Evolutionary conservation across 2,113 vertebrate genomes (phyloP).

Genomic region (Nesoenas mayeri): DNA sequence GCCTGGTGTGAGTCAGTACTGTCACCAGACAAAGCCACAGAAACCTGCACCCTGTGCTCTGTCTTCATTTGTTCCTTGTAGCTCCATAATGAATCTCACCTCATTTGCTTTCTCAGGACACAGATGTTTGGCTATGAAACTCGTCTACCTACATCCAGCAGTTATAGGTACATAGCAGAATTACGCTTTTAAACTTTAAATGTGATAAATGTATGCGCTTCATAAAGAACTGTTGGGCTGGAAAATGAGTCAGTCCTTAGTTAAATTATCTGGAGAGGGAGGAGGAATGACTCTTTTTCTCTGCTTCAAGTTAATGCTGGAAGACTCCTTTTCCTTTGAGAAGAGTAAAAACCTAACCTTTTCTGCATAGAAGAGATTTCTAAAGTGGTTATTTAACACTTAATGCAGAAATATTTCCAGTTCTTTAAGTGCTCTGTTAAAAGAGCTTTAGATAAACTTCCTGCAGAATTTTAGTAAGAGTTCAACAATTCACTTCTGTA

Average conservation of each 20-base stretch:
- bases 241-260: neutral
- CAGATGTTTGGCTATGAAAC: neutral
- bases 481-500: neutral
- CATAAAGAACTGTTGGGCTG: neutral
- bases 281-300: neutral
- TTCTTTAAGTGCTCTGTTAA: neutral
- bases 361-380: neutral
- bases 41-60: neutral
- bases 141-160: neutral
- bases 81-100: neutral
- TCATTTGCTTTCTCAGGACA: neutral
- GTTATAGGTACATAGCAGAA: neutral
- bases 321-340: neutral
- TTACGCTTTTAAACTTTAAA: neutral
- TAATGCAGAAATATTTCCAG: neutral
- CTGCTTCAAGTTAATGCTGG: neutral
- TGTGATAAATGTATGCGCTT: neutral
- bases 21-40: neutral
- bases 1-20: neutral
- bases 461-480: neutral
- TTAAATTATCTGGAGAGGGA: neutral
- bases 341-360: neutral
- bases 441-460: slow-evolving; percentile 9
- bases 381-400: slow-evolving; percentile 3
- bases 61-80: neutral